These are phyloP conservation scores for Eriocheir sinensis DNA, from an alignment of 1,140 invertebrate genomes.

Conservation along the genomic window DNA sequence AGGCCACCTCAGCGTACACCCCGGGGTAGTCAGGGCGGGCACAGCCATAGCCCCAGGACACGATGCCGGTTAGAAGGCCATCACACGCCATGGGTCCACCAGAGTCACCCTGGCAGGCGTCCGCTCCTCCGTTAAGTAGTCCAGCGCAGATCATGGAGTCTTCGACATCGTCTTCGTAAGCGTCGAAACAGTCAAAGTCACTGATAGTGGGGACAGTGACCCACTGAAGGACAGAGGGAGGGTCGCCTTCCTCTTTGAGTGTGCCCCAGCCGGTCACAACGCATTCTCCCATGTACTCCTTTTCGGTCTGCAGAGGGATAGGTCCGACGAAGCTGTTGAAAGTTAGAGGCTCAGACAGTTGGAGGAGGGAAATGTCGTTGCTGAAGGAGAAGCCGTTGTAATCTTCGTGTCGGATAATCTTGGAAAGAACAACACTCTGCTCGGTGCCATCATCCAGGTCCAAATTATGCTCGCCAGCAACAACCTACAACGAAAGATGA, in stretches of 20 bases:
- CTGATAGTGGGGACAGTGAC: constrained; percentile 65
- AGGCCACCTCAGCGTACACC: constrained; percentile 82
- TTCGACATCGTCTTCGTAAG: constrained; percentile 34
- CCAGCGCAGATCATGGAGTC: constrained; percentile 81
- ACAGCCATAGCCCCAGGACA: constrained; percentile 82
- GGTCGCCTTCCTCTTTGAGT: constrained; percentile 32
- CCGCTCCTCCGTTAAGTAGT: constrained; percentile 81
- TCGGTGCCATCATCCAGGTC: constrained; percentile 81
- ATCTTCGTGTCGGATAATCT: constrained; percentile 82
- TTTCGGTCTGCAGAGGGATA: constrained; percentile 80
- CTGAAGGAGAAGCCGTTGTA: constrained; percentile 81
- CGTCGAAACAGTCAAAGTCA: constrained; percentile 42
- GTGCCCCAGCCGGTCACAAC: constrained; percentile 65
- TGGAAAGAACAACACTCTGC: constrained; percentile 82
- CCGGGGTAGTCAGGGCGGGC: constrained; percentile 81
- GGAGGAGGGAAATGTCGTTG: constrained; percentile 86
- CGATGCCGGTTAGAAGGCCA: constrained; percentile 82
- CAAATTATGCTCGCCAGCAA: constrained; percentile 82
- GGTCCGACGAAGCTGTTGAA: constrained; percentile 83
- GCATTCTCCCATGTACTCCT: constrained; percentile 56
- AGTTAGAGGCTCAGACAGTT: constrained; percentile 83
- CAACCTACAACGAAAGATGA: constrained; percentile 71
- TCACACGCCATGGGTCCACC: constrained; percentile 86
- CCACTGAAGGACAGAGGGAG: constrained; percentile 31
- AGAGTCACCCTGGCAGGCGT: constrained; percentile 84